Conservation (phyloP, 2,113 vertebrate species). For the Misgurnus mizolepis region DNA sequence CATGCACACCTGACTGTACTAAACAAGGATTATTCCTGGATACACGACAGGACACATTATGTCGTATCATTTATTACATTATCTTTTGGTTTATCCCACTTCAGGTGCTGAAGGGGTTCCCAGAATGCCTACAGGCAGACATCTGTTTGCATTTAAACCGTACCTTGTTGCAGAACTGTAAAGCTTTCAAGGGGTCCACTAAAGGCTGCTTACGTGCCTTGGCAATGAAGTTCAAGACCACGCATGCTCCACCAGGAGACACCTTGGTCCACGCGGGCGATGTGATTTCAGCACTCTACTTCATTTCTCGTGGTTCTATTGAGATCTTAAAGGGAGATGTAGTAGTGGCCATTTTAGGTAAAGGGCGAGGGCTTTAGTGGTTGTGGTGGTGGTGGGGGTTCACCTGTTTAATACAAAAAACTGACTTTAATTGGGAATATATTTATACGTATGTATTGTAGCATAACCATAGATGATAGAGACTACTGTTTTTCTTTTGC, state of each 20-base stretch:
- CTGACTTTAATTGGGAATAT: too few relatives aligned
- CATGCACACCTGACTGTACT: conserved; percentile 9
- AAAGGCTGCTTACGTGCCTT: conserved; percentile 88
- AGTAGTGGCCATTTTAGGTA: conserved; percentile 89
- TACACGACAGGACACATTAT: background rate
- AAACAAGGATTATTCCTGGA: background rate
- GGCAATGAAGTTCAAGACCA: conserved; percentile 92
- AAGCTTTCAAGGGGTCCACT: conserved; percentile 85
- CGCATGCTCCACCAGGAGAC: conserved; percentile 86
- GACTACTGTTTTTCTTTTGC: background rate
- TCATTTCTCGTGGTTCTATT: conserved; percentile 91
- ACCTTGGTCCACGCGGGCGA: conserved; percentile 88
- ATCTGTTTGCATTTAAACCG: conserved; percentile 92
- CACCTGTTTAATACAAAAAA: background rate
- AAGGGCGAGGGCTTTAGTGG: background rate
- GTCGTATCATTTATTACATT: background rate
- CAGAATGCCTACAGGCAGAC: conserved; percentile 89
- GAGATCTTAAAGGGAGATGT: conserved; percentile 87
- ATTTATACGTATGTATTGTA: too few relatives aligned
- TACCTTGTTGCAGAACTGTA: conserved; percentile 85
- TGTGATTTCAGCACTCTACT: conserved; percentile 88
- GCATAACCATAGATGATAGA: too few relatives aligned
- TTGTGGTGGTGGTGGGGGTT: background rate
- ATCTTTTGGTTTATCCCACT: background rate
- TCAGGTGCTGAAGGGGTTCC: conserved; percentile 91